Evolutionary conservation across 1,140 invertebrate genomes (phyloP), one percentile per base, ranked within the genome.

Genomic region (Aethina tumida): DNA sequence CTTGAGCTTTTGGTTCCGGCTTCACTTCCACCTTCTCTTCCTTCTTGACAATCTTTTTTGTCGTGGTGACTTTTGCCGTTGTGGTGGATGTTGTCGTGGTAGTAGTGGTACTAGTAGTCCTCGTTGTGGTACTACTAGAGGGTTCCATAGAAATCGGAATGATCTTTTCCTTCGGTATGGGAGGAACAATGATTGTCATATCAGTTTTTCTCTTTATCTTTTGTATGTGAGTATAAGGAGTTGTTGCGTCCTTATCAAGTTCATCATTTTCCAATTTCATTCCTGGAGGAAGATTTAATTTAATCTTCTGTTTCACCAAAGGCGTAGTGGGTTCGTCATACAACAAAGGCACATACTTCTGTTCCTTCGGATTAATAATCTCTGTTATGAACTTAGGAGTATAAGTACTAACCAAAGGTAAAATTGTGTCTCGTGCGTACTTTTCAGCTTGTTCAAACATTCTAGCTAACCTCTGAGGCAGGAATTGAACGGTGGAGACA

Each of bases 391-490:
- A 68, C 19, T 70, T 76, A 0, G 81, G 80, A 2, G 80, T 81
- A 53, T 84, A 81, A 22, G 79, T 79, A 1, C 79, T 84, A 3
- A 84, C 81, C 4, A 84, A 50, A 0, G 81, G 81, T 29, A 83
- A 53, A 6, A 85, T 60, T 0, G 80, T 84, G 50, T 81, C 75
- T 29, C 79, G 67, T 0, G 84, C 83, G 52, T 88, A 87, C 15
- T 75, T 70, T 57, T 88, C 84, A 0, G 83, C 84, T 50, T 84
- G 77, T 12, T 84, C 80, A 16, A 88, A 70, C 54, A 88, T 76
- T 4, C 77, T 75, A 0, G 80, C 80, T 9, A 88, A 54, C 17
- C 79, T 69, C 37, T 82, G 77, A 0, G 84, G 84, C 14, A 88
- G 60, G 47, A 85, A 75, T 52, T 88, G 84, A 5, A 87, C 79